Base-by-base conservation (phyloP, 2,888 invertebrate genomes). In the Ectobius pallidus region DNA sequence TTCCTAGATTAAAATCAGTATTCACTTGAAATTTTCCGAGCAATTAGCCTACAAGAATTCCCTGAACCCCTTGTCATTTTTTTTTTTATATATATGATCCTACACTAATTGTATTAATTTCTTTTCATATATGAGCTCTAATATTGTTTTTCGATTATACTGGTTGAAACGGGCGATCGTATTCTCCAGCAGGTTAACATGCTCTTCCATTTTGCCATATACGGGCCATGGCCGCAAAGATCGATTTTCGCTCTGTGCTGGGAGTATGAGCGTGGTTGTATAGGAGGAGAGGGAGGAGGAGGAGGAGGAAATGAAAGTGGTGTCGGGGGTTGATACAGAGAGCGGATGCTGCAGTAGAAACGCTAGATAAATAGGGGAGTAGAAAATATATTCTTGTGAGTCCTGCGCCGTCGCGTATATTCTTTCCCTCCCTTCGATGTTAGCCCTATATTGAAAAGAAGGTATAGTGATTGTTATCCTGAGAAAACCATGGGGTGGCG, bases 281-380 rank as follows among this genome's bases (percentile, higher is more conserved):
- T 58, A 32, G 16, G 58, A 16, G 32, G 30, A 30, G n/a, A 46
- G 42, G 27, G n/a, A 16, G 30, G 62, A 2, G 65, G 6, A 11
- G 32, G 30, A 32, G 71, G 70, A 70, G 70, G 70, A 70, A 70
- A 70, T 70, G 70, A 70, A 70, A 55, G 69, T 61, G 44, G 70
- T 70, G 70, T 70, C 62, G 70, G 62, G 63, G 71, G 71, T 71
- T 71, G 71, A 71, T 71, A 65, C 65, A 65, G 25, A 32, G 42
- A 62, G 69, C 55, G 69, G 55, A 58, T 58, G 52, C 46, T 61
- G 39, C 46, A 65, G 27, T n/a, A 58, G 58, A 30, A 32, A n/a
- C 58, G 25, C 25, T 65, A 34, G 65, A 65, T 62, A 39, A 62
- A 62, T 22, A 62, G 3, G 27, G 39, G 34, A 22, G 34, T 22